phyloP scores from a whole-genome alignment of 2,797 vertebrate genomes.

The Sebastes elongatus region DNA sequence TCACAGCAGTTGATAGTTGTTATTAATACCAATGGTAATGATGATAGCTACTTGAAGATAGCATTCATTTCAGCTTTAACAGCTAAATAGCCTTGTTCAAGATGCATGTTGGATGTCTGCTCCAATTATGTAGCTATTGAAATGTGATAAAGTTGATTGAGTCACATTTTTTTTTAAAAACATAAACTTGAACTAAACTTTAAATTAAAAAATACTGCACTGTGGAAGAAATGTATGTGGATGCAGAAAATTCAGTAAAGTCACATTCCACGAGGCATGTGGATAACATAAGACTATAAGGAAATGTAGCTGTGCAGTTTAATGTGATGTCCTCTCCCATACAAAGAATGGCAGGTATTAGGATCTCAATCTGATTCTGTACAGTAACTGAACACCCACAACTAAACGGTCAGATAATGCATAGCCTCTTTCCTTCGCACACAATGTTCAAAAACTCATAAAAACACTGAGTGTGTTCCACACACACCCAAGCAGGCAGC shows the following conservation, averaged over 20 bases:
- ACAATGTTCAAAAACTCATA: conserved; percentile 15
- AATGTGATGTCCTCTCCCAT: neutral
- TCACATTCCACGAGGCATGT: conserved; percentile 2
- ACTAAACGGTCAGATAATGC: conserved; percentile 75
- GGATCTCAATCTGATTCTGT: conserved; percentile 54
- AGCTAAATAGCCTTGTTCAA: conserved; percentile 10
- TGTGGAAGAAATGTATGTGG: neutral
- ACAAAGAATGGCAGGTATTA: neutral
- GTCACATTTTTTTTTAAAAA: neutral
- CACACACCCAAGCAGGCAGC: conserved; percentile 1
- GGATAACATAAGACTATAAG: neutral
- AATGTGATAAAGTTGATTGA: neutral
- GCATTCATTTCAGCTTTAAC: neutral
- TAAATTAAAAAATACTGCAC: neutral
- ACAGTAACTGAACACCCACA: conserved; percentile 55
- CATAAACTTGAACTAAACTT: neutral
- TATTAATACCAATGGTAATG: neutral
- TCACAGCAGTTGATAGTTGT: neutral
- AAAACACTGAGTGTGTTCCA: conserved; percentile 33
- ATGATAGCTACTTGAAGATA: neutral
- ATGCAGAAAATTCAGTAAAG: neutral
- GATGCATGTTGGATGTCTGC: neutral
- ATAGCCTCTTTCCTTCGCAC: conserved; percentile 58
- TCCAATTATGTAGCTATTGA: neutral
- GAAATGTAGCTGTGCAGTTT: conserved; percentile 1